Conservation (phyloP, 2,113 vertebrate genomes). For the Bos taurus region DNA sequence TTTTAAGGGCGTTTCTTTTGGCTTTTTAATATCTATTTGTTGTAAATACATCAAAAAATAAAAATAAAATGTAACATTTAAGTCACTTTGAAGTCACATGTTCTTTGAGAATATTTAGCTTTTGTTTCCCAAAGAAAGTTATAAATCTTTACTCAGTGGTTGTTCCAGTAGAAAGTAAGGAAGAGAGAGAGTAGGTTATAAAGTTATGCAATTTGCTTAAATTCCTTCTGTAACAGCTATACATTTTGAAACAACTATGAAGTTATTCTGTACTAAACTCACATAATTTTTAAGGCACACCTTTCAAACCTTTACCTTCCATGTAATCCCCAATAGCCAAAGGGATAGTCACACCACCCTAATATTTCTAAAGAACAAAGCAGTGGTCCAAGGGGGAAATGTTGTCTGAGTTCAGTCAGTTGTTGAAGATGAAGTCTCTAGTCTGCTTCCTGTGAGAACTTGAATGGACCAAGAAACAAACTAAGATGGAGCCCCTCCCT, state of each 20-base stretch:
- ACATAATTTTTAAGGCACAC: not conserved
- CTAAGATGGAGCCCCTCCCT: not conserved
- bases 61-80: not conserved
- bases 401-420: not conserved
- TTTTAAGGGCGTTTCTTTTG: not conserved
- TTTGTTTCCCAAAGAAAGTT: not conserved
- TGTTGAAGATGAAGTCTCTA: not conserved
- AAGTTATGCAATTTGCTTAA: not conserved
- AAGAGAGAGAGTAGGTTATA: not conserved
- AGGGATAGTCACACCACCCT: not conserved
- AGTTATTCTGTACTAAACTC: not conserved
- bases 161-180: not conserved
- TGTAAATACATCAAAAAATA: not conserved
- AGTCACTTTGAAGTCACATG: not conserved
- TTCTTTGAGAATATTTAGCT: not conserved
- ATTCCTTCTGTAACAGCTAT: not conserved
- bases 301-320: not conserved
- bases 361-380: constrained; percentile 1
- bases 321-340: not conserved
- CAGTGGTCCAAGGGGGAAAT: not conserved
- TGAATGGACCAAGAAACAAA: not conserved
- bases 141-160: not conserved
- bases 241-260: not conserved
- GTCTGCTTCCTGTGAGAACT: not conserved
- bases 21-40: not conserved